Conservation (phyloP, 1,140 invertebrate genomes). For the Microvelia longipes region DNA sequence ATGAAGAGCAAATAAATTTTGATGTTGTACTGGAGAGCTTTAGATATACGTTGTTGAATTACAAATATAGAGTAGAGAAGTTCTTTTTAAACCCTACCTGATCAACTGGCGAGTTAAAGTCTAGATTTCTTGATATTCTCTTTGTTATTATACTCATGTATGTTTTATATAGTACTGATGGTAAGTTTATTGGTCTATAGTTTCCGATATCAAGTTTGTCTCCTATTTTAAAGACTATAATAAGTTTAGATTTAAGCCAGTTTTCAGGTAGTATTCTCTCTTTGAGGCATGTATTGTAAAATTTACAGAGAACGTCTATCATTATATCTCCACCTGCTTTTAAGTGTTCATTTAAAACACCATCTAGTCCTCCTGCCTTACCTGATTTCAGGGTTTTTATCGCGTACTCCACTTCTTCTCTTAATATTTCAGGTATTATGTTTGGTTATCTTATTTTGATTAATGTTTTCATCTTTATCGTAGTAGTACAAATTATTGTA, state of each 20-base stretch:
- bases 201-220: conserved; percentile 8
- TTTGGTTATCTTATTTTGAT: conserved; percentile 4
- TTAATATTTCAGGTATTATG: not conserved
- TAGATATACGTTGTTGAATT: not conserved
- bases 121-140: conserved; percentile 12
- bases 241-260: conserved; percentile 15
- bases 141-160: conserved; percentile 11
- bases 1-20: not conserved
- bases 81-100: conserved; percentile 11
- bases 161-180: conserved; percentile 16
- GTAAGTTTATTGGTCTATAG: conserved; percentile 16
- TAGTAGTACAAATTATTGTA: not conserved
- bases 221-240: conserved; percentile 14
- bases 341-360: conserved; percentile 23
- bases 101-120: not conserved
- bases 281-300: conserved; percentile 16
- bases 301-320: conserved; percentile 8
- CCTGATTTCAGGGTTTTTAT: conserved; percentile 22
- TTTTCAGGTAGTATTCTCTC: conserved; percentile 15
- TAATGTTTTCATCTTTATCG: conserved; percentile 14
- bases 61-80: not conserved
- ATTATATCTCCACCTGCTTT: conserved; percentile 17
- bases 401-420: conserved; percentile 1
- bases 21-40: not conserved
- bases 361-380: conserved; percentile 25